Evolutionary conservation across 2,113 vertebrate genomes (phyloP), one percentile per base, ranked within the genome.

Genomic region (Corythornis vintsioides): DNA sequence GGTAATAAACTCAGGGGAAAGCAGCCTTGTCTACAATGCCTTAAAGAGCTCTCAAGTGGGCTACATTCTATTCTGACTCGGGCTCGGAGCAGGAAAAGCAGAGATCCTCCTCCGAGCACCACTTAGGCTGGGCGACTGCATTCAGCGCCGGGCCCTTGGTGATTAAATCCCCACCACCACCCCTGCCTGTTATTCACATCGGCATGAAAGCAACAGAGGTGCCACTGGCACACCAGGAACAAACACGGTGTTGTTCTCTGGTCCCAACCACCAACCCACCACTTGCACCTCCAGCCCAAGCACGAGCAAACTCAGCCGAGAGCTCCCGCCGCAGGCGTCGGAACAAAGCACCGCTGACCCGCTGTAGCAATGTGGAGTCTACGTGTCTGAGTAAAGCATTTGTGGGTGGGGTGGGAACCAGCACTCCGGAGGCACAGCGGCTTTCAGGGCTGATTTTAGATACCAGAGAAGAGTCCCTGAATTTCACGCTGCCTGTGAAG

Each of bases 141-240:
- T 9, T n/a, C 50, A 21, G 66, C 0, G 6, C 61, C 7, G 7
- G 43, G 75, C 71, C 40, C 65, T 31, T 74, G 8, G 65, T 17
- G 80, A 90, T 59, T 55, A 86, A 66, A 93, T 15, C 69, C 64
- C 64, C 28, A 24, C 2, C 64, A 5, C 81, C 64, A 31, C n/a
- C 72, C 35, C 88, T 57, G 79, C 63, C 52, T 50, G n/a, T 63
- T 90, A 90, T 66, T 93, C 83, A 85, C 79, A 73, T 26, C 60
- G 33, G 64, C 66, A 82, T 6, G 86, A 91, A 81, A 78, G 85
- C 93, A 24, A 55, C 10, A 7, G 84, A 90, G 74, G 84, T 2
- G 0, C 83, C 1, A 2, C 22, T 76, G 0, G 40, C 7, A 0
- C 4, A 5, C 1, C 1, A 55, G 72, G 86, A 86, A 94, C 45